Evolutionary conservation across 2,113 vertebrate species (phyloP), one percentile per base, ranked within the genome.

Genomic region (Trematocara marginatum): DNA sequence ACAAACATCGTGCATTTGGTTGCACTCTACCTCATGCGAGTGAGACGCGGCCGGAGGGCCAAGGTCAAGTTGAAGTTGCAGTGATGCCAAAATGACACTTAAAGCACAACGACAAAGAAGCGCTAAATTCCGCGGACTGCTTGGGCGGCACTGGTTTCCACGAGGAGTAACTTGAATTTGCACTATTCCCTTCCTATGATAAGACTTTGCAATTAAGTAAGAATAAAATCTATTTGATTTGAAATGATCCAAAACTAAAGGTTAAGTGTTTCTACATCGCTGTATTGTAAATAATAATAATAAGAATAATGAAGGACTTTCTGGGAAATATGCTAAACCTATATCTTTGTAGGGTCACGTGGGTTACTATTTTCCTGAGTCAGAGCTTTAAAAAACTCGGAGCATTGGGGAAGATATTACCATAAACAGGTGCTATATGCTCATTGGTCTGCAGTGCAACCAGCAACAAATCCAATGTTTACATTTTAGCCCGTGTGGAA

Each of bases 11-110:
- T 40, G 81, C 83, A 84, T 86, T 88, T 89, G 82, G 85, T 88
- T 49, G 78, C 45, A 54, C 26, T 57, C 53, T 49, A 74, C 35
- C 66, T 52, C 45, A 23, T 18, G 26, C 11, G 29, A 51, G 35
- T 56, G 82, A 95, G 96, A 96, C 95, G 54, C 93, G 95, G 95
- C 96, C 89, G 89, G 96, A 97, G 97, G 97, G 97, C 97, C 98
- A 99, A 99, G 98, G 98, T 99, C 98, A 99, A 99, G 98, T 97
- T 98, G 97, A 99, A 97, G 97, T 88, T 96, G 93, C 92, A 93
- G 96, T 95, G 97, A 96, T 94, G 96, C 96, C 97, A 95, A 93
- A 86, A 87, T 95, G 89, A 78, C 88, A 71, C 88, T 86, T 61
- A 3, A 34, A 81, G 7, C 18, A 18, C 53, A 15, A 13, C 8